Evolutionary conservation across 2,797 vertebrate species (phyloP).

Genomic region (Podarcis lilfordi): DNA sequence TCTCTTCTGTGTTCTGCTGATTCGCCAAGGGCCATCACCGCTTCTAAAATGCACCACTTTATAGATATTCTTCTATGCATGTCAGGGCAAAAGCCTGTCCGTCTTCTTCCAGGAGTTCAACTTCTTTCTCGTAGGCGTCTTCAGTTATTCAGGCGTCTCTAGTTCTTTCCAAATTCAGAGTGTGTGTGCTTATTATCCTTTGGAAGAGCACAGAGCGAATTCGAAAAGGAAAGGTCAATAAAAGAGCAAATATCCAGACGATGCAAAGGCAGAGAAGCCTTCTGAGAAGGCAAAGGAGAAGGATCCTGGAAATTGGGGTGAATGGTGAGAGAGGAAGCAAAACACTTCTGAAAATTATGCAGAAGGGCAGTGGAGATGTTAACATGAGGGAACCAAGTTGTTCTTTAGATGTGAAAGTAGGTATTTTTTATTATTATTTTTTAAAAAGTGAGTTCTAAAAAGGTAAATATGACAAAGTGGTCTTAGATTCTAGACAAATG

Average conservation of each 20-base stretch:
- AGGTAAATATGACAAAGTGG: no score
- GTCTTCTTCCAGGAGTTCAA: neutral
- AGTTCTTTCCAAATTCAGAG: conserved; percentile 71
- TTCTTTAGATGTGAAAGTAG: no score
- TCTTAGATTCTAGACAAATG: no score
- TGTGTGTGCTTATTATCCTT: conserved; percentile 67
- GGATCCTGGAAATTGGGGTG: neutral
- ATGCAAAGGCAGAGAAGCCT: conserved; percentile 66
- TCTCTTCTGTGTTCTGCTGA: neutral
- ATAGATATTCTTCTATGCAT: no score
- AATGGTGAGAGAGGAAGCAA: conserved; percentile 18
- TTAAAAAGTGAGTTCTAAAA: no score
- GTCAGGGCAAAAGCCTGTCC: no score
- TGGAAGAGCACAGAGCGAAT: conserved; percentile 56
- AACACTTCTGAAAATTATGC: neutral
- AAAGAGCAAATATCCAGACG: conserved; percentile 70
- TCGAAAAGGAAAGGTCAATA: conserved; percentile 66
- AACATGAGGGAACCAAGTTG: no score
- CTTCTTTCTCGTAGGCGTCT: neutral
- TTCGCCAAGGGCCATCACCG: neutral
- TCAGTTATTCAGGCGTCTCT: conserved; percentile 35
- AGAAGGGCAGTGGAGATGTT: no score
- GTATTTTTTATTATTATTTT: no score
- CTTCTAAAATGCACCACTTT: neutral
- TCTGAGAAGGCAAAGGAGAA: conserved; percentile 42